Conservation (phyloP, 2,113 vertebrate genomes). For the Sylvicapra grimmia region DNA sequence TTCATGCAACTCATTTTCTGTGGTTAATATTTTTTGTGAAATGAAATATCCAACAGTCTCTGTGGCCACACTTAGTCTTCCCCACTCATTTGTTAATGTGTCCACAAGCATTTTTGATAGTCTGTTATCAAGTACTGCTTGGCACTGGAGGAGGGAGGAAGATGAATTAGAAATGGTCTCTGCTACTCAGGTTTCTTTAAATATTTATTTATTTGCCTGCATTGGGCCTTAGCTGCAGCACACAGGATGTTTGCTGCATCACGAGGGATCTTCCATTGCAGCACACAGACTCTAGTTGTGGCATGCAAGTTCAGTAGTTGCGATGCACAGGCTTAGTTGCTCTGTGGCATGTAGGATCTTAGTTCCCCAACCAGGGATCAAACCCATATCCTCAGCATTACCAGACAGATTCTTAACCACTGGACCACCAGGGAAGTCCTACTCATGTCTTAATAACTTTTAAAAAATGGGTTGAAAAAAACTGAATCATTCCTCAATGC, state of each 20-base stretch:
- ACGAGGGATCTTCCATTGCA: background rate
- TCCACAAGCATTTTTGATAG: background rate
- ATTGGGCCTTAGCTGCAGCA: background rate
- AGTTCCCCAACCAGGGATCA: background rate
- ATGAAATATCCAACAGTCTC: background rate
- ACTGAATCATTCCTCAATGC: background rate
- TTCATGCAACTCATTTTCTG: background rate
- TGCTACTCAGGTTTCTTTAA: background rate
- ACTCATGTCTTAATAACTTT: background rate
- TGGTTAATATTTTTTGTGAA: background rate
- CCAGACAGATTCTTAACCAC: background rate
- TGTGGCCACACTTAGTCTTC: background rate
- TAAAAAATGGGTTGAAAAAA: background rate
- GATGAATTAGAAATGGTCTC: background rate
- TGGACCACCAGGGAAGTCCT: background rate
- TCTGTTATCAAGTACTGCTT: background rate
- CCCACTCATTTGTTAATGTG: background rate
- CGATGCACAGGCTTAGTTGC: rapidly evolving
- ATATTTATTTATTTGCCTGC: background rate
- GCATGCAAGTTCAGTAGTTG: background rate
- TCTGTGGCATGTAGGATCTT: background rate
- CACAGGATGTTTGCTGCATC: background rate
- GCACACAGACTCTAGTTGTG: background rate
- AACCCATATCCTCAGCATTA: background rate
- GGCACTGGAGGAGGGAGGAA: background rate